Evolutionary conservation across 2,888 invertebrate species (phyloP).

Genomic region (Drosophila colorata): DNA sequence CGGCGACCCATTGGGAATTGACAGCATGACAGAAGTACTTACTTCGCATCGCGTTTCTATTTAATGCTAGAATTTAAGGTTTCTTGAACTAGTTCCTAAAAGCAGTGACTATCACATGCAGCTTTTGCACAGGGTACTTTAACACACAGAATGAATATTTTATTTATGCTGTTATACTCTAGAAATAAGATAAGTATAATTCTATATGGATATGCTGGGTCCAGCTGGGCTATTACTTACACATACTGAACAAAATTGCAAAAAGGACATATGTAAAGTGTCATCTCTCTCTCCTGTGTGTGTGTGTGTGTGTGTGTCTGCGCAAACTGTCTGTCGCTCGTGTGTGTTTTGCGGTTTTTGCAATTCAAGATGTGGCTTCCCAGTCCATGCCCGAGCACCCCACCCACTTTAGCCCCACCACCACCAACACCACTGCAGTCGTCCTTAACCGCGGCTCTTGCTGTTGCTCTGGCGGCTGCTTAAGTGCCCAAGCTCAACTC

Average conservation of each 20-base stretch:
- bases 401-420: background rate
- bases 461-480: constrained; percentile 55
- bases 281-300: constrained; percentile 28
- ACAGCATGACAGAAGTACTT: constrained; percentile 21
- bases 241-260: constrained; percentile 38
- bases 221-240: constrained; percentile 27
- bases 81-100: background rate
- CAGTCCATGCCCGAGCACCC: constrained; percentile 9
- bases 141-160: constrained; percentile 1
- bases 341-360: constrained; percentile 70
- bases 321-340: constrained; percentile 14
- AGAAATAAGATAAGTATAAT: constrained; percentile 2
- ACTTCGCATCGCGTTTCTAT: background rate
- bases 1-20: constrained; percentile 22
- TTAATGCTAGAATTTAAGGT: background rate
- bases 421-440: constrained; percentile 18
- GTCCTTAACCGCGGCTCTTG: constrained; percentile 43
- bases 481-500: constrained; percentile 60
- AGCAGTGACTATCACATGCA: background rate
- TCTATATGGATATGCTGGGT: constrained; percentile 4
- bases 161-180: background rate
- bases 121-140: background rate
- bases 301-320: constrained; percentile 14
- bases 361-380: constrained; percentile 66
- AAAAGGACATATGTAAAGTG: constrained; percentile 71